These are phyloP conservation scores for Drosophila tropicalis DNA, from an alignment of 1,140 invertebrate genomes.

Conservation along the genomic window DNA sequence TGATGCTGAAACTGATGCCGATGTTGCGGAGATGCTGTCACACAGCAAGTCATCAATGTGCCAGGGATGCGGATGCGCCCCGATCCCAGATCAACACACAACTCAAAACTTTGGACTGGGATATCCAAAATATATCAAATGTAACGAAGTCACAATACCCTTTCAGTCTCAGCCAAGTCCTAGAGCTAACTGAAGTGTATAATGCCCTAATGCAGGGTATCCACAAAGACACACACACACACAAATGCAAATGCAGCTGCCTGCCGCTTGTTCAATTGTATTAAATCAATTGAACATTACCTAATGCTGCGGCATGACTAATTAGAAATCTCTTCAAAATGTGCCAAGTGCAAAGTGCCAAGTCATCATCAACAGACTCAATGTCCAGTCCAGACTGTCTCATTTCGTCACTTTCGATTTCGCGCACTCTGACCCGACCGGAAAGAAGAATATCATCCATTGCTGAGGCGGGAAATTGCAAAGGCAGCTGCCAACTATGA, in stretches of 20 bases:
- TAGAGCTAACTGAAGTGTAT: too few species aligned
- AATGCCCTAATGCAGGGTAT: not conserved
- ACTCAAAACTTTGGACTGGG: not conserved
- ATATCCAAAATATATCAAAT: slow-evolving; percentile 13
- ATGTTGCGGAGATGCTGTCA: slow-evolving; percentile 52
- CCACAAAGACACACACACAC: not conserved
- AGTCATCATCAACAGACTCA: slow-evolving; percentile 31
- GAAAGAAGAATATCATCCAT: slow-evolving; percentile 21
- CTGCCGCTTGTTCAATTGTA: slow-evolving; percentile 7
- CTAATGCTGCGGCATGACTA: slow-evolving; percentile 67
- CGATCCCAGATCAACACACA: not conserved
- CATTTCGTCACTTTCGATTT: slow-evolving; percentile 64
- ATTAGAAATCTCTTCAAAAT: slow-evolving; percentile 47
- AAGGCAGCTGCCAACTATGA: slow-evolving; percentile 47
- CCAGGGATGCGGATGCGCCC: slow-evolving; percentile 27
- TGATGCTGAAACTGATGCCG: slow-evolving; percentile 38
- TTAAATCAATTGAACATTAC: slow-evolving; percentile 49
- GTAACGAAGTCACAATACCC: not conserved
- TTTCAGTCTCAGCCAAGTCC: not conserved
- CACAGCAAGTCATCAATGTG: slow-evolving; percentile 70
- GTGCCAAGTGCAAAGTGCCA: slow-evolving; percentile 29
- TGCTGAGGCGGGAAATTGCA: slow-evolving; percentile 71
- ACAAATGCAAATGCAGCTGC: slow-evolving; percentile 47
- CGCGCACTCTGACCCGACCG: slow-evolving; percentile 45
- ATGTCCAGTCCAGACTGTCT: slow-evolving; percentile 48